Percentiles rank a stretch among this genome's conserved stretches.
Conservation (phyloP, 2,888 invertebrate species). For the Eledone cirrhosa region DNA sequence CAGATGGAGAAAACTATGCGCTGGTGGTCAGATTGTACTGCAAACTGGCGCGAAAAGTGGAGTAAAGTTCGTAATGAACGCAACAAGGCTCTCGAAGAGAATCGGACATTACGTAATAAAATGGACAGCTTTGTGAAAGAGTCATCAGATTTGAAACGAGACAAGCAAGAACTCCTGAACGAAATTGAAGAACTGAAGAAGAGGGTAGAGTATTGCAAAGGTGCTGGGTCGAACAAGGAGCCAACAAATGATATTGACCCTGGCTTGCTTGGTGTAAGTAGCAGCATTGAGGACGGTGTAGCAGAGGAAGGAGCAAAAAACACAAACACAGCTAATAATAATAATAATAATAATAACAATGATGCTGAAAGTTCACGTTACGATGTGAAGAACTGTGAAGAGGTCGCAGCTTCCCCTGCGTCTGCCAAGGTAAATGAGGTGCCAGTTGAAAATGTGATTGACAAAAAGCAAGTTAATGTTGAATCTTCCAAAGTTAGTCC, state of each 20-base stretch:
- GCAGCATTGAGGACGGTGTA: neutral
- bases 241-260: neutral
- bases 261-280: neutral
- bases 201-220: neutral
- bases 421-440: slow-evolving; percentile 21
- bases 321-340: slow-evolving; percentile 16
- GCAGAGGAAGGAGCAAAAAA: neutral
- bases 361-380: slow-evolving; percentile 33
- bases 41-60: slow-evolving; percentile 96
- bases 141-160: slow-evolving; percentile 77
- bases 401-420: neutral
- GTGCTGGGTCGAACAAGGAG: slow-evolving; percentile 18
- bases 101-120: slow-evolving; percentile 82
- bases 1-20: slow-evolving; percentile 99
- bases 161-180: slow-evolving; percentile 79
- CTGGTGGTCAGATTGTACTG: slow-evolving; percentile 99
- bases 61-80: slow-evolving; percentile 88
- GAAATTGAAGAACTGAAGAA: slow-evolving; percentile 6
- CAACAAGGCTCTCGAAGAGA: slow-evolving; percentile 90
- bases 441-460: slow-evolving; percentile 27
- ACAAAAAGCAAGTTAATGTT: slow-evolving; percentile 5
- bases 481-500: slow-evolving; percentile 10
- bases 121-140: slow-evolving; percentile 72
- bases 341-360: slow-evolving; percentile 29
- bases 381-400: slow-evolving; percentile 20